A percentile compares a stretch with the other conserved stretches of the same genome.
phyloP scores from a whole-genome alignment of 1,140 invertebrate species.

The Drosophila pseudoananassae region DNA sequence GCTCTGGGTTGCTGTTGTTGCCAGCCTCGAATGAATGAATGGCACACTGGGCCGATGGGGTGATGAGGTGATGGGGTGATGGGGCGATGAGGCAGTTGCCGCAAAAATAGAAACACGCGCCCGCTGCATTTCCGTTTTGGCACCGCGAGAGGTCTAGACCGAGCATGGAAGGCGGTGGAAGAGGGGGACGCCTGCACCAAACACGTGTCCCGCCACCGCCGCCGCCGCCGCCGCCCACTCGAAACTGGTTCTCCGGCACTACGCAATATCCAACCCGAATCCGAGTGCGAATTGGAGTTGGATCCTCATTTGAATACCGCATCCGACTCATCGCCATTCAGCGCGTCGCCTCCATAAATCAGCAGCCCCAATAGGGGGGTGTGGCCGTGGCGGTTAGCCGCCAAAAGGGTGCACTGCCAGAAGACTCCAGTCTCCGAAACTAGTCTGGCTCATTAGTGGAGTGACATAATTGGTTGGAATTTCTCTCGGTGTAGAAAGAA shows the following conservation, averaged over 20 bases:
- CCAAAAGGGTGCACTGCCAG: conserved; percentile 25
- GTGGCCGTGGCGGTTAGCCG: conserved; percentile 12
- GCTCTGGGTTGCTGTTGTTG: conserved; percentile 21
- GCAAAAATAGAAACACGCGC: conserved; percentile 71
- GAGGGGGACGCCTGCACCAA: conserved; percentile 14
- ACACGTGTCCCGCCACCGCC: conserved; percentile 42
- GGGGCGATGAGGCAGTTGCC: conserved; percentile 35
- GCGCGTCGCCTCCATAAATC: conserved; percentile 57
- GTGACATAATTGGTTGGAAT: background rate
- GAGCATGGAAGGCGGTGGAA: background rate
- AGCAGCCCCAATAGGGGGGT: conserved; percentile 40
- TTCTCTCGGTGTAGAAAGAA: conserved; percentile 17
- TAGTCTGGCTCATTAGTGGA: no score
- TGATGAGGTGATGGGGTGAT: background rate
- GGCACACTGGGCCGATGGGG: conserved; percentile 9
- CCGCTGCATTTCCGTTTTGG: conserved; percentile 77
- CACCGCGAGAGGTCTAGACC: conserved; percentile 9
- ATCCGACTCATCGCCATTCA: conserved; percentile 48
- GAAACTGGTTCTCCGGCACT: conserved; percentile 21
- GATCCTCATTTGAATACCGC: conserved; percentile 39
- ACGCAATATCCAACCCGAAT: conserved; percentile 12
- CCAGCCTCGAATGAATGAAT: conserved; percentile 56
- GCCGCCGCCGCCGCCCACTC: conserved; percentile 28
- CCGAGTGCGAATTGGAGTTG: conserved; percentile 3
- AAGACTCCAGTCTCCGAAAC: no score